Evolutionary conservation across 2,113 vertebrate genomes (phyloP).

Genomic region (Coryphaenoides rupestris): DNA sequence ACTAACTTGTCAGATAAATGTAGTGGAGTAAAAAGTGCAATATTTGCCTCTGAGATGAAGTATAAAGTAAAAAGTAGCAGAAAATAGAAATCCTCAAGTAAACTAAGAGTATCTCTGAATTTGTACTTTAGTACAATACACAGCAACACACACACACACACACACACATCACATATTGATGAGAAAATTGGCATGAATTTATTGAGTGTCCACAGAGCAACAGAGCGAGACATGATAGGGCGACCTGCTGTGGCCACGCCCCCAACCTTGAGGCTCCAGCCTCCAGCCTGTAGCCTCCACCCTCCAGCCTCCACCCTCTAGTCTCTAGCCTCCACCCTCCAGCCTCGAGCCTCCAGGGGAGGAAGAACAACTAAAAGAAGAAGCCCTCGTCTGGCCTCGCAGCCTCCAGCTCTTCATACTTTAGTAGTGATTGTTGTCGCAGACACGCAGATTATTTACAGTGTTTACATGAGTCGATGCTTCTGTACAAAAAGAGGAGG

Average conservation of each 20-base stretch:
- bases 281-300: too few species aligned
- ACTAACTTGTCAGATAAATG: too few species aligned
- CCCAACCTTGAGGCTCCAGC: too few species aligned
- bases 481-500: constrained; percentile 74
- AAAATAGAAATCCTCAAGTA: too few species aligned
- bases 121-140: too few species aligned
- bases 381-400: constrained; percentile 24
- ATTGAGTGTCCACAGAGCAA: constrained; percentile 66
- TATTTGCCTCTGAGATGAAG: too few species aligned
- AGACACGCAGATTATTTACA: constrained; percentile 74
- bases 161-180: constrained; percentile 8
- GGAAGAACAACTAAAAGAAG: constrained; percentile 35
- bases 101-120: too few species aligned
- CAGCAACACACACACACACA: neutral
- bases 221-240: constrained; percentile 68
- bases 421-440: constrained; percentile 74
- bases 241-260: constrained; percentile 61
- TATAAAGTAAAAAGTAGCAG: too few species aligned
- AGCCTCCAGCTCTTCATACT: constrained; percentile 41
- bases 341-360: constrained; percentile 39
- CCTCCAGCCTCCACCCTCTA: too few species aligned
- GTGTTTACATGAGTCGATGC: constrained; percentile 68
- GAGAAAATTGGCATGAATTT: constrained; percentile 69
- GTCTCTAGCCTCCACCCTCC: too few species aligned
- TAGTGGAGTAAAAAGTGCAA: too few species aligned